phyloP scores from a whole-genome alignment of 2,888 invertebrate species.

The Serripes groenlandicus region DNA sequence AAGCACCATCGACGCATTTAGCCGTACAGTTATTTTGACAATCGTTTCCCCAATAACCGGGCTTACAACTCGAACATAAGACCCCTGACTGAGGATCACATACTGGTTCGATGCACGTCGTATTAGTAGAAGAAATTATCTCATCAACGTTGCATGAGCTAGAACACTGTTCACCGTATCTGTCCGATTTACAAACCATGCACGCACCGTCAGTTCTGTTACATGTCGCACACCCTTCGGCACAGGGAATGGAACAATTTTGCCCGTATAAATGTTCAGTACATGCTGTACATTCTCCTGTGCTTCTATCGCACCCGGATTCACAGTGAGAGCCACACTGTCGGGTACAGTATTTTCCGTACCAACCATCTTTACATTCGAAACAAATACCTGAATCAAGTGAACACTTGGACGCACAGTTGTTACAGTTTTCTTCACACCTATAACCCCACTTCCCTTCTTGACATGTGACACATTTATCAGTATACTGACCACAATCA shows the following conservation, averaged over 20 bases:
- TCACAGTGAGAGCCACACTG: neutral
- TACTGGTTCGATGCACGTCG: neutral
- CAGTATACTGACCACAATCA: conserved; percentile 6
- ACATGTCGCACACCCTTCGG: neutral
- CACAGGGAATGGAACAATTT: neutral
- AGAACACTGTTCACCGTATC: conserved; percentile 9
- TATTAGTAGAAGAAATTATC: neutral
- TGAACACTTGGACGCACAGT: conserved; percentile 14
- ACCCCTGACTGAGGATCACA: conserved; percentile 4
- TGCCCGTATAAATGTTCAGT: neutral
- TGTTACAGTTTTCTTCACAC: conserved; percentile 4
- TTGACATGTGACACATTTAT: neutral
- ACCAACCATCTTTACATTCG: conserved; percentile 1
- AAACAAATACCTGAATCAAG: conserved; percentile 13
- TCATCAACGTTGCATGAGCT: neutral
- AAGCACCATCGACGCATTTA: neutral
- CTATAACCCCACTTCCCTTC: neutral
- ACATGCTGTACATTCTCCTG: conserved; percentile 2
- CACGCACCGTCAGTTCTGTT: neutral
- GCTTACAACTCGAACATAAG: conserved; percentile 16
- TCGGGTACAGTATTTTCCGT: conserved; percentile 17
- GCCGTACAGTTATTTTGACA: conserved; percentile 16
- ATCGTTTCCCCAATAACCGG: conserved; percentile 15
- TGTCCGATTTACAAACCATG: neutral
- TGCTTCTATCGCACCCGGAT: neutral